A percentile compares a stretch with the other conserved stretches of the same genome.
phyloP scores from a whole-genome alignment of 2,113 vertebrate species.

The Grammomys dolichurus region DNA sequence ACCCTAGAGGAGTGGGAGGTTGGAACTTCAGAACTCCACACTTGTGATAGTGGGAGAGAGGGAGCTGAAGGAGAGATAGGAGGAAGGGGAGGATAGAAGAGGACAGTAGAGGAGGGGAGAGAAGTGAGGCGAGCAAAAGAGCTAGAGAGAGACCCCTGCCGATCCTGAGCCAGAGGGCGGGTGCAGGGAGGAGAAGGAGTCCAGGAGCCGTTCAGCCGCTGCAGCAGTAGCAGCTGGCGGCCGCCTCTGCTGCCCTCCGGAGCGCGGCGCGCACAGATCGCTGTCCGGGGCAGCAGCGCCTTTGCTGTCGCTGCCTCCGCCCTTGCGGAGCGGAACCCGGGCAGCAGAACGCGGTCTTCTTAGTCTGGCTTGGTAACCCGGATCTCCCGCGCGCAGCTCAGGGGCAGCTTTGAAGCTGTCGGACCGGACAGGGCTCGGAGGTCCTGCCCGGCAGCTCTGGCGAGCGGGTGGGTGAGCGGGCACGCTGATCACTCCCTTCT shows the following conservation, averaged over 20 bases:
- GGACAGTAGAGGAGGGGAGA: neutral
- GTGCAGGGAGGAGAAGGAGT: neutral
- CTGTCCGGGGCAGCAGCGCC: neutral
- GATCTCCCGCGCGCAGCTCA: neutral
- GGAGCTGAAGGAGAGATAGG: neutral
- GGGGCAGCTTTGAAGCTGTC: neutral
- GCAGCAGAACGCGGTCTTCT: neutral
- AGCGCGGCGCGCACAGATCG: neutral
- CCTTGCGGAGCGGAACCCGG: neutral
- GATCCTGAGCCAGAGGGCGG: constrained; percentile 45
- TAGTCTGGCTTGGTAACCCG: neutral
- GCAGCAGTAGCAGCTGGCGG: constrained; percentile 36
- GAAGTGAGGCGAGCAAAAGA: neutral
- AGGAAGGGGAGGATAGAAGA: constrained; percentile 26
- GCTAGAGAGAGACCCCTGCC: constrained; percentile 28
- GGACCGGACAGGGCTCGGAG: constrained; percentile 6
- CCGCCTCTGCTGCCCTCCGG: neutral
- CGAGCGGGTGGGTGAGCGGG: constrained; percentile 63
- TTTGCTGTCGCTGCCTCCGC: constrained; percentile 2
- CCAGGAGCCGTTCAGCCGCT: constrained; percentile 27
- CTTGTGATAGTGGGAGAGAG: constrained; percentile 60
- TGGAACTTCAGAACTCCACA: constrained; percentile 88
- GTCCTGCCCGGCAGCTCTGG: neutral
- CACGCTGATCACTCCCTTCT: constrained; percentile 46
- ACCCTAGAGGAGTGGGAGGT: constrained; percentile 82